phyloP scores from a whole-genome alignment of 2,888 invertebrate species.

The Amaurobius ferox region DNA sequence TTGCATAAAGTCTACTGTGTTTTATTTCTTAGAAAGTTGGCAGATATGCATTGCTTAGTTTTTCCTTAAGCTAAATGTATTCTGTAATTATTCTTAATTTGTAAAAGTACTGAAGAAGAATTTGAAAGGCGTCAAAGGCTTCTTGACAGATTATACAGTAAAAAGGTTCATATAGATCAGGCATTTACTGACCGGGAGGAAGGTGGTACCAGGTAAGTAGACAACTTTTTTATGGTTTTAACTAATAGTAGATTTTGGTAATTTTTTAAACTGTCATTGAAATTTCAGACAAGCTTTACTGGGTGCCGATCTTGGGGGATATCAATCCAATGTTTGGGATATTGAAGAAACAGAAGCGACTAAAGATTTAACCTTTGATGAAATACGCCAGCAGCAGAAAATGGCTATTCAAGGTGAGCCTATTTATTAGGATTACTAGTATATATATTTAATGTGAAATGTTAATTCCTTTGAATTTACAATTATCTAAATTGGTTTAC shows the following conservation, averaged over 20 bases:
- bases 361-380: constrained; percentile 78
- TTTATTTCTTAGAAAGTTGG: too few species aligned
- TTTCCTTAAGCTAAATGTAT: too few species aligned
- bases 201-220: constrained; percentile 49
- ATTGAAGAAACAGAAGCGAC: constrained; percentile 77
- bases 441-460: too few species aligned
- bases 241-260: neutral
- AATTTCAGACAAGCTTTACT: constrained; percentile 62
- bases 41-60: too few species aligned
- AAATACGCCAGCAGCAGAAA: constrained; percentile 81
- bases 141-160: constrained; percentile 77
- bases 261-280: neutral
- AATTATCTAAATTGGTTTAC: too few species aligned
- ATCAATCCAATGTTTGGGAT: constrained; percentile 76
- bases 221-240: neutral
- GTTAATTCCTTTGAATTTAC: too few species aligned
- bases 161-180: constrained; percentile 77
- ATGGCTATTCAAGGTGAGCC: constrained; percentile 81
- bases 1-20: too few species aligned
- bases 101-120: constrained; percentile 77
- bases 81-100: constrained; percentile 8
- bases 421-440: too few species aligned
- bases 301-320: constrained; percentile 39
- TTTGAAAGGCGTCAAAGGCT: constrained; percentile 77
- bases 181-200: constrained; percentile 74